A percentile compares a stretch with the other conserved stretches of the same genome.
phyloP scores from a whole-genome alignment of 1,140 invertebrate genomes.

The Rhyzopertha dominica region DNA sequence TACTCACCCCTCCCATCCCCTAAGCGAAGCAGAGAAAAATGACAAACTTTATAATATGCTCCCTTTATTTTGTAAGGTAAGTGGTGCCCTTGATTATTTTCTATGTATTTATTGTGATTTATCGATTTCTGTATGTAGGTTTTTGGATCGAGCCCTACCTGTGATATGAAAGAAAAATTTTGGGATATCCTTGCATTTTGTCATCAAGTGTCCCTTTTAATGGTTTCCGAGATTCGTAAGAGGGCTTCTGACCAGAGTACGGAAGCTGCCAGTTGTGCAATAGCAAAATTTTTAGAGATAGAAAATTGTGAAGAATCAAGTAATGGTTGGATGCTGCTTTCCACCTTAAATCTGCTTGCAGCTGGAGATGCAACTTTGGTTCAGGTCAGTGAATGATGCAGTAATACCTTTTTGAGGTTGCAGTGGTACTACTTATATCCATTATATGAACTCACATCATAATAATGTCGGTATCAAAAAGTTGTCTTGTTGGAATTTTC shows the following conservation, averaged over 20 bases:
- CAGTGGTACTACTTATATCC: no score
- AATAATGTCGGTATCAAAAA: no score
- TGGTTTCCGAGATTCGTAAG: slow-evolving; percentile 91
- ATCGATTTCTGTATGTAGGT: slow-evolving; percentile 56
- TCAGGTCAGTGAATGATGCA: slow-evolving; percentile 52
- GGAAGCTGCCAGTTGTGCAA: slow-evolving; percentile 90
- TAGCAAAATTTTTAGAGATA: slow-evolving; percentile 93
- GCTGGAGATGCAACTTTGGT: slow-evolving; percentile 75
- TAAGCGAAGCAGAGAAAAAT: slow-evolving; percentile 80
- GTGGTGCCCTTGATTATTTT: slow-evolving; percentile 2
- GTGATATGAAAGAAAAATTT: slow-evolving; percentile 94
- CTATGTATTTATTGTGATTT: not conserved
- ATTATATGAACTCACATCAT: no score
- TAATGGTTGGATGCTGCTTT: slow-evolving; percentile 94
- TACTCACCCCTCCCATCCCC: slow-evolving; percentile 74
- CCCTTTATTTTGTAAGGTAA: slow-evolving; percentile 95
- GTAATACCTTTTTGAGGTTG: no score
- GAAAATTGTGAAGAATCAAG: slow-evolving; percentile 87
- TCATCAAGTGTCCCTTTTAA: slow-evolving; percentile 89
- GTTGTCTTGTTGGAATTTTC: no score
- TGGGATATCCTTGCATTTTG: slow-evolving; percentile 89
- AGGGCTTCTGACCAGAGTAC: slow-evolving; percentile 94
- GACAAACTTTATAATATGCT: slow-evolving; percentile 97
- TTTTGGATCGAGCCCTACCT: slow-evolving; percentile 81
- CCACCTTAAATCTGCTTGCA: slow-evolving; percentile 83